Evolutionary conservation across 2,888 invertebrate species (phyloP).

Genomic region (Fragum whitleyi): DNA sequence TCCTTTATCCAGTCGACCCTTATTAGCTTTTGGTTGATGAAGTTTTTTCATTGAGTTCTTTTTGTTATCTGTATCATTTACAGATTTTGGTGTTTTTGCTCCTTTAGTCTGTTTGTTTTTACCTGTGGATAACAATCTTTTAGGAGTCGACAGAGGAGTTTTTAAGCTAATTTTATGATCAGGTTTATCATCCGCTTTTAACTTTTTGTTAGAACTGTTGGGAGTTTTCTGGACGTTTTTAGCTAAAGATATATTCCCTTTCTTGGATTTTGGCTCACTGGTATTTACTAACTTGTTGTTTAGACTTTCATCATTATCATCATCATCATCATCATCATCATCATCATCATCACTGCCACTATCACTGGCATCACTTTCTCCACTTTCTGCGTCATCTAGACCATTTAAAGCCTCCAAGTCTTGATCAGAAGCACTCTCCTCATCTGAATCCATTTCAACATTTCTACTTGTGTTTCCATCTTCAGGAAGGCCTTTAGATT

Average conservation of each 20-base stretch:
- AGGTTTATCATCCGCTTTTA: constrained; percentile 69
- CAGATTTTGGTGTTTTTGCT: neutral
- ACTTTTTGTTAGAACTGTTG: constrained; percentile 30
- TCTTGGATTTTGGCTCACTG: too few relatives aligned
- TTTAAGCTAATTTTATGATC: constrained; percentile 74
- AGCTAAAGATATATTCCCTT: neutral
- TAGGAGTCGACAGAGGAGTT: constrained; percentile 58
- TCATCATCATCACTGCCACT: neutral
- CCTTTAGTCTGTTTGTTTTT: neutral
- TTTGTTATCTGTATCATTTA: neutral
- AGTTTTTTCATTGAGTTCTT: neutral
- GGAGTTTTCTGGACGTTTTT: neutral
- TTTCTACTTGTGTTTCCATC: neutral
- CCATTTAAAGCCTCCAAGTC: neutral
- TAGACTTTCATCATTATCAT: neutral
- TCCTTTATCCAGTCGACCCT: neutral
- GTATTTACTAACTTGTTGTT: constrained; percentile 1
- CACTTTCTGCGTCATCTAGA: neutral
- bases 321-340: neutral
- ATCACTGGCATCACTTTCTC: too few relatives aligned
- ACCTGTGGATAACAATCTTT: neutral
- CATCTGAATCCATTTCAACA: neutral
- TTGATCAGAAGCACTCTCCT: neutral
- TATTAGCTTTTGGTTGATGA: neutral
- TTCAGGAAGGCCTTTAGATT: neutral